These are phyloP conservation scores for Augochlorella aurata DNA, from an alignment of 2,888 invertebrate species.

Conservation along the genomic window DNA sequence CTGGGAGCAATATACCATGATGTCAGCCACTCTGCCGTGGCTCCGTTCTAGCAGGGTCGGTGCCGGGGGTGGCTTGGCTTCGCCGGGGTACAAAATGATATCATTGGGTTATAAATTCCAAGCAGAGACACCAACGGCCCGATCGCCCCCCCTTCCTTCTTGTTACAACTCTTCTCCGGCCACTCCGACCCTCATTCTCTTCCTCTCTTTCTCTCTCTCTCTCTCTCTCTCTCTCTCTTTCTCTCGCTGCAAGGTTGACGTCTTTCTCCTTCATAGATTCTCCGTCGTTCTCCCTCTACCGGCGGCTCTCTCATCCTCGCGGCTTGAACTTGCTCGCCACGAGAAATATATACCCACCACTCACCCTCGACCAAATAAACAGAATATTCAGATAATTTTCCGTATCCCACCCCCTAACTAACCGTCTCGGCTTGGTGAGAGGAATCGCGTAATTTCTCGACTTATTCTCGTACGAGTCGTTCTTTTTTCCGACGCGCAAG, in stretches of 20 bases:
- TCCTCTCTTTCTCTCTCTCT: slow-evolving; percentile 85
- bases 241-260: slow-evolving; percentile 82
- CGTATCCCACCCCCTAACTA: slow-evolving; percentile 54
- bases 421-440: slow-evolving; percentile 38
- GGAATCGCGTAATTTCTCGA: slow-evolving; percentile 30
- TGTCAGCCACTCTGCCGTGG: slow-evolving; percentile 78
- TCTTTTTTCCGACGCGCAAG: neutral
- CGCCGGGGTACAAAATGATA: slow-evolving; percentile 80
- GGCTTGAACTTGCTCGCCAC: slow-evolving; percentile 62
- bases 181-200: slow-evolving; percentile 80
- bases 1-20: slow-evolving; percentile 81
- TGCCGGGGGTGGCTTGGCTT: slow-evolving; percentile 78
- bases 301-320: slow-evolving; percentile 60
- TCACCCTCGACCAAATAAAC: slow-evolving; percentile 77
- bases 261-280: slow-evolving; percentile 57
- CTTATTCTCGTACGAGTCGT: neutral
- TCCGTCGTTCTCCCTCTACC: slow-evolving; percentile 70
- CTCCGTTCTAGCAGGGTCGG: slow-evolving; percentile 70
- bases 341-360: slow-evolving; percentile 74
- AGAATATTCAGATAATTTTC: slow-evolving; percentile 80
- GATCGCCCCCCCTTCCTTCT: slow-evolving; percentile 75
- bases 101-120: slow-evolving; percentile 82
- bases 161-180: slow-evolving; percentile 73
- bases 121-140: slow-evolving; percentile 79
- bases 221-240: slow-evolving; percentile 82